These are phyloP conservation scores for Halocynthia aurantium DNA, from an alignment of 23 tunicate genomes.

Conservation along the genomic window DNA sequence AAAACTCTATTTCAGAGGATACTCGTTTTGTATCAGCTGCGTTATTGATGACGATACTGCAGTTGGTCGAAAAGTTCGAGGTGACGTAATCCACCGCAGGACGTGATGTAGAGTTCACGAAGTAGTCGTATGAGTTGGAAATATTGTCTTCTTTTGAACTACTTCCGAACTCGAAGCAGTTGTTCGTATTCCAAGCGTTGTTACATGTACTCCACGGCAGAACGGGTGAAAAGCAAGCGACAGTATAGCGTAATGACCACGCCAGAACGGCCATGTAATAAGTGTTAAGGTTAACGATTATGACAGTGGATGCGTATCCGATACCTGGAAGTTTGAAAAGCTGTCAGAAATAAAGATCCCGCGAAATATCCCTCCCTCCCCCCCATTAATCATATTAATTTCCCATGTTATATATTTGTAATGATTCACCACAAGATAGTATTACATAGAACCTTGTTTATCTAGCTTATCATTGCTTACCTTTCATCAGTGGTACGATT, in stretches of 20 bases:
- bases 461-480: not conserved
- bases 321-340: constrained; percentile 18
- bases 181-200: constrained; percentile 39
- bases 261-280: constrained; percentile 54
- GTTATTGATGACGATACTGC: not conserved
- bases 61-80: not conserved
- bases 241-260: constrained; percentile 35
- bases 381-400: no score
- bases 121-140: not conserved
- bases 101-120: no score
- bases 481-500: constrained; percentile 83
- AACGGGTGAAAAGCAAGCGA: constrained; percentile 24
- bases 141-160: not conserved
- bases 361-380: no score
- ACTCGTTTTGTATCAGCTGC: not conserved
- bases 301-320: constrained; percentile 41
- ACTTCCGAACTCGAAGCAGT: constrained; percentile 20
- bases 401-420: no score
- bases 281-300: constrained; percentile 41
- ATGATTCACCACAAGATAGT: no score
- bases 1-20: constrained; percentile 43
- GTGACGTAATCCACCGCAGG: not conserved
- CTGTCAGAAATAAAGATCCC: not conserved
- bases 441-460: not conserved
- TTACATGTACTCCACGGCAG: constrained; percentile 51